phyloP scores from a whole-genome alignment of 2,797 vertebrate species.

The Poecilia wingei region DNA sequence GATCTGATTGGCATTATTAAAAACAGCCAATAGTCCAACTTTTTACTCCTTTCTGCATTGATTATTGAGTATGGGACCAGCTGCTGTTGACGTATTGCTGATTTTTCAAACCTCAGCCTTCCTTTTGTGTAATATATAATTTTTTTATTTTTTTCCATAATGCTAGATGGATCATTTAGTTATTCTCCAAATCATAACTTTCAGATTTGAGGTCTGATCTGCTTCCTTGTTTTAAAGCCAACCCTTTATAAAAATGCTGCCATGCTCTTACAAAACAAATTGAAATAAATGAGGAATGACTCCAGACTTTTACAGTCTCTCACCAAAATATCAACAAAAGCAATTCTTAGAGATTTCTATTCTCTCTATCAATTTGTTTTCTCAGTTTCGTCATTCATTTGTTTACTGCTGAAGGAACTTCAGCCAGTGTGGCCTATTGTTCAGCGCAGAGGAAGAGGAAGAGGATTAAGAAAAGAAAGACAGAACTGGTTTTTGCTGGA shows the following conservation, averaged over 20 bases:
- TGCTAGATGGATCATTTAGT: too few species aligned
- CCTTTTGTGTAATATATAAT: neutral
- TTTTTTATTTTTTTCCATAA: too few species aligned
- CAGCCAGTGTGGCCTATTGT: conserved; percentile 15
- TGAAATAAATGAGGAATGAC: neutral
- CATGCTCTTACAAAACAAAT: too few species aligned
- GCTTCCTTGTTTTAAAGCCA: neutral
- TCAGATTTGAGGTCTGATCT: neutral
- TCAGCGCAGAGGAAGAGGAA: conserved; percentile 37
- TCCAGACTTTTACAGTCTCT: neutral
- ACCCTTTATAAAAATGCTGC: neutral
- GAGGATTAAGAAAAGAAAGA: conserved; percentile 30
- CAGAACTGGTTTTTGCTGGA: conserved; percentile 47
- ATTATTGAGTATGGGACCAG: neutral
- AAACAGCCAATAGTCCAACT: neutral
- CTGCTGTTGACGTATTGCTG: neutral
- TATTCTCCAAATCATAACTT: neutral
- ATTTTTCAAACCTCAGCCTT: neutral
- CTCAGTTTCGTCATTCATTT: conserved; percentile 1
- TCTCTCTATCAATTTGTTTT: conserved; percentile 9
- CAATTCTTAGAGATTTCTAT: neutral
- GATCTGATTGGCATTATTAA: neutral
- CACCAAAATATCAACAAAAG: neutral
- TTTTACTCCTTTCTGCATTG: neutral
- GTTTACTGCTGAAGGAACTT: conserved; percentile 10